Evolutionary conservation across 2,888 invertebrate genomes (phyloP).

Genomic region (Teleogryllus oceanicus): DNA sequence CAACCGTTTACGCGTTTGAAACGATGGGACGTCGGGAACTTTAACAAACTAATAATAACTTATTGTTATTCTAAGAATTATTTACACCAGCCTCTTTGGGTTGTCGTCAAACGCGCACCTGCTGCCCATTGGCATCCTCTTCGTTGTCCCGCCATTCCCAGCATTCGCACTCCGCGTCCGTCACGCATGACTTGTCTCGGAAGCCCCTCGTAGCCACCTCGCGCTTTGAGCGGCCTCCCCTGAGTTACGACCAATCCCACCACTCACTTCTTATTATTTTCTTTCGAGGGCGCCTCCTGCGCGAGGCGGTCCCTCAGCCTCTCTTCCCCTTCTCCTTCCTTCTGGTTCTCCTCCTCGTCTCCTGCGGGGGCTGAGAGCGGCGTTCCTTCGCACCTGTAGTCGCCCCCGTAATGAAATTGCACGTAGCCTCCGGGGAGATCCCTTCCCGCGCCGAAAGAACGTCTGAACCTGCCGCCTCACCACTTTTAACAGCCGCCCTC

Average conservation of each 20-base stretch:
- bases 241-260: conserved; percentile 2
- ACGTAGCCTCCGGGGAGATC: conserved; percentile 18
- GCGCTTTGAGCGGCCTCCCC: background rate
- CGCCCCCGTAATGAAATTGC: conserved; percentile 35
- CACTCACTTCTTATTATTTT: conserved; percentile 18
- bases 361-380: background rate
- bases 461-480: background rate
- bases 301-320: background rate
- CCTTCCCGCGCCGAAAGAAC: background rate
- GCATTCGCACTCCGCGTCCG: too few relatives aligned
- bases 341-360: background rate
- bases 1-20: too few relatives aligned
- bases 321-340: background rate
- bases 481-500: conserved; percentile 24
- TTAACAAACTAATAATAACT: too few relatives aligned
- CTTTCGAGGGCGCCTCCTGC: background rate
- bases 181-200: too few relatives aligned
- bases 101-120: too few relatives aligned
- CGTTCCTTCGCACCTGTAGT: conserved; percentile 31
- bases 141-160: too few relatives aligned
- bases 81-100: too few relatives aligned
- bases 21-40: too few relatives aligned
- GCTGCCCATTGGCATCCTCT: too few relatives aligned
- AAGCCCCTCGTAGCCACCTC: background rate
- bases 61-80: too few relatives aligned